Conservation (phyloP, 1,140 invertebrate species). For the Bicyclus anynana region DNA sequence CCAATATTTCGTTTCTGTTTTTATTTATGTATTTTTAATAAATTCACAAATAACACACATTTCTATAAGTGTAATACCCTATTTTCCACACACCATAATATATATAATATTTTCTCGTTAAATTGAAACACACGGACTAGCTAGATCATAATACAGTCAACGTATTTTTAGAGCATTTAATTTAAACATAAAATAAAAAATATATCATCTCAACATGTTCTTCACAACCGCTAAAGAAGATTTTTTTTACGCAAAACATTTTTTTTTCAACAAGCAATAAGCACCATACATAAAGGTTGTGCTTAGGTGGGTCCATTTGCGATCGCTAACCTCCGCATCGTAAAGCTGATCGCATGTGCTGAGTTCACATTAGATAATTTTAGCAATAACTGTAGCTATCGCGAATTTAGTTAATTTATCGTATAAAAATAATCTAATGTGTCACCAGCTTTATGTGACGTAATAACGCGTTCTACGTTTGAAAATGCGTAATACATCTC, state of each 20-base stretch:
- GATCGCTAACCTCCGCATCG: constrained; percentile 14
- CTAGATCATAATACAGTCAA: constrained; percentile 38
- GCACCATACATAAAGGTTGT: constrained; percentile 57
- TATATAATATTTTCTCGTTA: constrained; percentile 14
- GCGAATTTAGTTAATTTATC: too few relatives aligned
- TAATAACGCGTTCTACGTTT: too few relatives aligned
- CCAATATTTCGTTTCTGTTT: too few relatives aligned
- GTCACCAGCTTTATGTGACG: too few relatives aligned
- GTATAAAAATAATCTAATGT: too few relatives aligned
- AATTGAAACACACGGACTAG: constrained; percentile 40
- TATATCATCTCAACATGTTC: constrained; percentile 59
- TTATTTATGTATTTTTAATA: too few relatives aligned
- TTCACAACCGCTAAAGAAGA: constrained; percentile 62
- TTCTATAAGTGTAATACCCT: not conserved
- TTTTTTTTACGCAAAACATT: constrained; percentile 36
- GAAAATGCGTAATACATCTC: too few relatives aligned
- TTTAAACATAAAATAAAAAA: constrained; percentile 40
- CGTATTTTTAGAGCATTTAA: constrained; percentile 34
- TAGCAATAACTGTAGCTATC: too few relatives aligned
- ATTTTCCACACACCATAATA: constrained; percentile 17
- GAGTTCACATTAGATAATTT: too few relatives aligned
- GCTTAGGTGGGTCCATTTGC: constrained; percentile 48
- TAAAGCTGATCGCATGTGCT: not conserved
- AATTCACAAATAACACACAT: too few relatives aligned
- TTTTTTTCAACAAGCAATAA: constrained; percentile 52